A percentile compares a stretch with the other conserved stretches of the same genome.
Conservation (phyloP, 2,797 vertebrate species). For the Vireo griseus region DNA sequence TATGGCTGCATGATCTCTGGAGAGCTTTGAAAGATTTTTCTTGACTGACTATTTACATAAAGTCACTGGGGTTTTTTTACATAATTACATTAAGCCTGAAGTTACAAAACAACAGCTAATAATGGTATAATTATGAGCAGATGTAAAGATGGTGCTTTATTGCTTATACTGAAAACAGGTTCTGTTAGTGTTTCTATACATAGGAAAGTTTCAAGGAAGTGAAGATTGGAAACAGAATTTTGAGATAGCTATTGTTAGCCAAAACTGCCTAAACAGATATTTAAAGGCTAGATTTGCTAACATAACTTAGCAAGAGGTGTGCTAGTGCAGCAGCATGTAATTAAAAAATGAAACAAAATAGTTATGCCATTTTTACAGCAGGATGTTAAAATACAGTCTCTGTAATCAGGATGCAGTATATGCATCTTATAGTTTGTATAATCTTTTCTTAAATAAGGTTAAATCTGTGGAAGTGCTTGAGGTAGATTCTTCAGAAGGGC, state of each 20-base stretch:
- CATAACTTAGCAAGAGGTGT: neutral
- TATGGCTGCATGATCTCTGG: neutral
- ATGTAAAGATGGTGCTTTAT: neutral
- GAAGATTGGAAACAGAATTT: neutral
- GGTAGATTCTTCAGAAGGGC: neutral
- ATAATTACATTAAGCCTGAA: neutral
- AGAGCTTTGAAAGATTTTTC: neutral
- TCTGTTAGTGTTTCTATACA: neutral
- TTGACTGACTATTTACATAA: neutral
- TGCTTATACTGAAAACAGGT: neutral
- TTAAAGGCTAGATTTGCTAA: neutral
- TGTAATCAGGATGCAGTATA: neutral
- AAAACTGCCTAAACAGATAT: neutral
- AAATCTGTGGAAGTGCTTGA: neutral
- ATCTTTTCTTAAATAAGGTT: neutral
- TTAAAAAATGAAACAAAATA: neutral
- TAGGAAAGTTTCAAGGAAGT: neutral
- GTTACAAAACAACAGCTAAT: neutral
- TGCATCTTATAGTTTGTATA: neutral
- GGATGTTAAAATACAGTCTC: neutral
- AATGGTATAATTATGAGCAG: neutral
- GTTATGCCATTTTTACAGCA: neutral
- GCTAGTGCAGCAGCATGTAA: neutral
- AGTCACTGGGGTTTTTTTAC: rapidly evolving
- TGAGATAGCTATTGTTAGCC: neutral